Conservation (phyloP, 2,888 invertebrate genomes). For the Athripsodes cinereus region DNA sequence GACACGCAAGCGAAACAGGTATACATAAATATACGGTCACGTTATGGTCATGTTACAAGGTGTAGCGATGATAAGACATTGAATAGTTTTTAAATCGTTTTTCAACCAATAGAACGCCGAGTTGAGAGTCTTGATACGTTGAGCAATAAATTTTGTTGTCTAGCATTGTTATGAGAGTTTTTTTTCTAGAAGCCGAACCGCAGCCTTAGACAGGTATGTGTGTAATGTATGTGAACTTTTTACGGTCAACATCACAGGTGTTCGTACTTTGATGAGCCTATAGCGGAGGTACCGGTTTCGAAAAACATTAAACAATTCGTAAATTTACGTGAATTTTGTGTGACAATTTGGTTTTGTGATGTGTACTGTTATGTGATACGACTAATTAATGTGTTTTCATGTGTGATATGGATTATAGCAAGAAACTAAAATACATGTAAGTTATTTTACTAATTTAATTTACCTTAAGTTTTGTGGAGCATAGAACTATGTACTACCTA, state of each 20-base stretch:
- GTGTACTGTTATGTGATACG: slow-evolving; percentile 13
- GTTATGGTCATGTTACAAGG: not conserved
- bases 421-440: slow-evolving; percentile 12
- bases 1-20: slow-evolving; percentile 22
- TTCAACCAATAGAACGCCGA: too few relatives aligned
- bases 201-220: not conserved
- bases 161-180: not conserved
- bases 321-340: slow-evolving; percentile 14
- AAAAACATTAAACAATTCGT: slow-evolving; percentile 2
- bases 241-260: slow-evolving; percentile 19
- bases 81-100: too few relatives aligned
- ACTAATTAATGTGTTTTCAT: slow-evolving; percentile 6
- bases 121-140: too few relatives aligned
- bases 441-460: slow-evolving; percentile 14
- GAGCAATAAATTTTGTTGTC: not conserved
- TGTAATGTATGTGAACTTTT: slow-evolving; percentile 10
- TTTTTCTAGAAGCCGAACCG: not conserved
- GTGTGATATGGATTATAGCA: slow-evolving; percentile 20
- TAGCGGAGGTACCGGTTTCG: slow-evolving; percentile 6
- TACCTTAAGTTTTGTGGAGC: not conserved
- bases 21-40: slow-evolving; percentile 1
- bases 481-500: not conserved
- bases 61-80: not conserved
- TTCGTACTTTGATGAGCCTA: not conserved
- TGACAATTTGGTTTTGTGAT: slow-evolving; percentile 17